Evolutionary conservation across 2,113 vertebrate species (phyloP).

Genomic region (Dicrurus megarhynchus): DNA sequence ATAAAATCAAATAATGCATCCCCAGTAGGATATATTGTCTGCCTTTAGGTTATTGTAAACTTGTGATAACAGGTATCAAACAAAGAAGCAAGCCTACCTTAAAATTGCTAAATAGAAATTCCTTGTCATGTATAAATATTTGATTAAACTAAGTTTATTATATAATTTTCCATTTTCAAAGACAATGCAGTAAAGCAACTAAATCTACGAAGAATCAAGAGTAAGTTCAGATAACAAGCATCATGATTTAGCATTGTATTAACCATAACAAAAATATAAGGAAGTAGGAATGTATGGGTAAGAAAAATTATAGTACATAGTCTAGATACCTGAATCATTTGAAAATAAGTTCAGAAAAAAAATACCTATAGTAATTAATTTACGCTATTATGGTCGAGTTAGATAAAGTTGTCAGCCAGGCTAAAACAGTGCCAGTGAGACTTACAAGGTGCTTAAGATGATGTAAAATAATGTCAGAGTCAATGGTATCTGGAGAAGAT

Average conservation of each 20-base stretch:
- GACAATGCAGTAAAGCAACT: not conserved
- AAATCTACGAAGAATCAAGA: not conserved
- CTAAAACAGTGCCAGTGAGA: not conserved
- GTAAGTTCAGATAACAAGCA: not conserved
- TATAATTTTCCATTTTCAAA: not conserved
- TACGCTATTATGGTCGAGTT: not conserved
- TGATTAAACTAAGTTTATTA: not conserved
- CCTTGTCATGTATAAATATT: not conserved
- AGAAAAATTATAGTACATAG: not conserved
- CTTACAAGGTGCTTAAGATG: not conserved
- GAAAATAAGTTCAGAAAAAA: not conserved
- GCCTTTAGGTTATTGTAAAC: not conserved
- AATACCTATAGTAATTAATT: not conserved
- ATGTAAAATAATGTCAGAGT: slow-evolving; percentile 32
- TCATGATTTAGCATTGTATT: not conserved
- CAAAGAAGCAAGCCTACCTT: not conserved
- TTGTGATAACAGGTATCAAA: not conserved
- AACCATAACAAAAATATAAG: not conserved
- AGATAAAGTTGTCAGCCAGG: not conserved
- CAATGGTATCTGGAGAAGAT: slow-evolving; percentile 11
- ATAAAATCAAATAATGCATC: not conserved
- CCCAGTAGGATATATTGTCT: not conserved
- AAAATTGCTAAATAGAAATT: not conserved
- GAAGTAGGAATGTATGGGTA: not conserved
- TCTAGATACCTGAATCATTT: not conserved